Evolutionary conservation across 1,140 invertebrate species (phyloP), one percentile per base, ranked within the genome.

Genomic region (Sarcophaga bullata): DNA sequence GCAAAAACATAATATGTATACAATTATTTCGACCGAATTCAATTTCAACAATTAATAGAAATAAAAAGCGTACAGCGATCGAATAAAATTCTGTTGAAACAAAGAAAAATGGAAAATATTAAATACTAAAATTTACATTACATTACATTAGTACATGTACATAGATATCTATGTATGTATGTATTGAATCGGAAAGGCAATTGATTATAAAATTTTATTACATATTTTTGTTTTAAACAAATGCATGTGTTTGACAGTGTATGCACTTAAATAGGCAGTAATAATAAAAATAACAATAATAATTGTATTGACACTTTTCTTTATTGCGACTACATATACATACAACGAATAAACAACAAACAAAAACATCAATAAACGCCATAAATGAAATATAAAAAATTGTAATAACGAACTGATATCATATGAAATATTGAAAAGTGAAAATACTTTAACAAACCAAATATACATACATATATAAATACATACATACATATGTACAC

Each of bases 271-370:
- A 68, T 76, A 9, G 46, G 73, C 19, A 25, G 73, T 49, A 47
- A 68, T 68, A 68, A 68, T n/a, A 17, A n/a, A 68, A 15, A 15
- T n/a, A 68, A 76, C 17, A 76, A 76, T 76, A 76, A 76, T 76
- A 49, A 76, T 76, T 47, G 47, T 76, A 76, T 76, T 76, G 73
- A 76, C 73, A 76, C 73, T 76, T 76, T 76, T 49, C 73, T 49
- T 76, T 48, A 47, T 76, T 76, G 49, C 37, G 15, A 76, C 48
- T 37, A 37, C 25, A 37, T 37, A 37, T 37, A 4, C 4, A 37
- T 37, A 37, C 25, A 37, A 17, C 19, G 15, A 15, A n/a, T 68
- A 15, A 15, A 17, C 15, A 68, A 68, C 15, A 10, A 54, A 68
- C 15, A 10, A 68, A 68, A 76, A 76, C 73, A 8, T 37, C 73